phyloP scores from a whole-genome alignment of 1,140 invertebrate species.

The Drosophila ficusphila region DNA sequence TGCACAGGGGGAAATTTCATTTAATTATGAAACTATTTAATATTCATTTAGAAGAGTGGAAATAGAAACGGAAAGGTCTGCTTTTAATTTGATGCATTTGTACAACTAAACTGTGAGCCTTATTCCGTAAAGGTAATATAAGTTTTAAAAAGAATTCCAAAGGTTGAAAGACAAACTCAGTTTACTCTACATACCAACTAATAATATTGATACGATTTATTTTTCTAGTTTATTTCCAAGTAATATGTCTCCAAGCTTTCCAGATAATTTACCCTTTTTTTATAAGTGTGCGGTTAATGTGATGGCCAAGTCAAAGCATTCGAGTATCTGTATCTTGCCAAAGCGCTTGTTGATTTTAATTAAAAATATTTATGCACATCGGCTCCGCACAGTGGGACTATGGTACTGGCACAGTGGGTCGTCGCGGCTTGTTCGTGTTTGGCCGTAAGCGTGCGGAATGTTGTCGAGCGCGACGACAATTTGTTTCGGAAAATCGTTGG shows the following conservation, averaged over 20 bases:
- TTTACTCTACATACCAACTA: no score
- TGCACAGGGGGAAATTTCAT: background rate
- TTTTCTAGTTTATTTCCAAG: no score
- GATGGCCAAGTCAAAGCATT: constrained; percentile 68
- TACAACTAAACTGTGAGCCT: no score
- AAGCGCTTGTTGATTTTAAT: constrained; percentile 63
- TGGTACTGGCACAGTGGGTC: constrained; percentile 54
- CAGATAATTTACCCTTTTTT: background rate
- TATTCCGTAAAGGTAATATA: no score
- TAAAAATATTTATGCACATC: constrained; percentile 62
- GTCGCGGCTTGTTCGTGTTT: background rate
- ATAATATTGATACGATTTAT: no score
- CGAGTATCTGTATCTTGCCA: constrained; percentile 17
- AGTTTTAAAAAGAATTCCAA: no score
- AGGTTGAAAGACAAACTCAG: no score
- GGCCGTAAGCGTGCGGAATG: constrained; percentile 78
- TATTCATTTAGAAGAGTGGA: no score
- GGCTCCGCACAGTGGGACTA: constrained; percentile 45
- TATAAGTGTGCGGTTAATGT: constrained; percentile 16
- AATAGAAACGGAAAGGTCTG: no score
- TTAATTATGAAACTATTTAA: no score
- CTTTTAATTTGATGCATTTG: no score
- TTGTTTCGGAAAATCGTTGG: constrained; percentile 84
- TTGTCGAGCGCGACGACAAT: constrained; percentile 84
- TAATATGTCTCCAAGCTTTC: no score